Conservation (phyloP, 2,888 invertebrate genomes). For the Ectobius pallidus region DNA sequence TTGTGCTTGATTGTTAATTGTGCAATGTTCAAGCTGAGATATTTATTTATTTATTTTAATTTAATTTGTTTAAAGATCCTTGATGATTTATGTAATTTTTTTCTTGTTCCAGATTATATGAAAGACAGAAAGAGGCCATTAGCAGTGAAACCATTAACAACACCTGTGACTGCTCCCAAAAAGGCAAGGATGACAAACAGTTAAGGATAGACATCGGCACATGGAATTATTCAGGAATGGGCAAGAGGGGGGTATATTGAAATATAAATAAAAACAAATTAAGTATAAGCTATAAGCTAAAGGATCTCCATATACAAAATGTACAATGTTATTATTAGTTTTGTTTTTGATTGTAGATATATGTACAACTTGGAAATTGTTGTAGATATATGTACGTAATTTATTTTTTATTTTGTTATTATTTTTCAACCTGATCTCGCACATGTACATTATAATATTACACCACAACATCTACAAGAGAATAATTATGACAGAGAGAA, state of each 20-base stretch:
- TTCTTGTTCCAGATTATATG: constrained; percentile 68
- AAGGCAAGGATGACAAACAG: constrained; percentile 21
- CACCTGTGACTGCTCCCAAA: constrained; percentile 7
- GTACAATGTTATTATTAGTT: constrained; percentile 33
- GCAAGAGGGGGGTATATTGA: not conserved
- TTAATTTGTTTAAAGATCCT: too few relatives aligned
- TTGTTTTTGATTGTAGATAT: constrained; percentile 30
- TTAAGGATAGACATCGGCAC: too few relatives aligned
- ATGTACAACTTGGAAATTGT: constrained; percentile 29
- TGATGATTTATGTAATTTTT: constrained; percentile 48
- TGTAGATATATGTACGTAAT: constrained; percentile 40
- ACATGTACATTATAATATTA: constrained; percentile 25
- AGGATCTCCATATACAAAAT: constrained; percentile 31
- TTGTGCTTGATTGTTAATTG: too few relatives aligned
- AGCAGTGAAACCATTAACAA: not conserved
- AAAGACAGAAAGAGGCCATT: constrained; percentile 64
- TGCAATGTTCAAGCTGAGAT: too few relatives aligned
- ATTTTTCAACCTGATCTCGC: constrained; percentile 38
- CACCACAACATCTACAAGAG: not conserved
- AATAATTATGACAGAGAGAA: too few relatives aligned
- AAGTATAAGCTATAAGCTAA: constrained; percentile 13
- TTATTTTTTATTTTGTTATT: constrained; percentile 40
- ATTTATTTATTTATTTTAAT: too few relatives aligned
- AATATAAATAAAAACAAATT: not conserved
- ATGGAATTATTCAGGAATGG: not conserved